Percentiles rank a stretch among this genome's conserved stretches.
Conservation (phyloP, 2,797 vertebrate genomes). For the Prionace glauca region DNA sequence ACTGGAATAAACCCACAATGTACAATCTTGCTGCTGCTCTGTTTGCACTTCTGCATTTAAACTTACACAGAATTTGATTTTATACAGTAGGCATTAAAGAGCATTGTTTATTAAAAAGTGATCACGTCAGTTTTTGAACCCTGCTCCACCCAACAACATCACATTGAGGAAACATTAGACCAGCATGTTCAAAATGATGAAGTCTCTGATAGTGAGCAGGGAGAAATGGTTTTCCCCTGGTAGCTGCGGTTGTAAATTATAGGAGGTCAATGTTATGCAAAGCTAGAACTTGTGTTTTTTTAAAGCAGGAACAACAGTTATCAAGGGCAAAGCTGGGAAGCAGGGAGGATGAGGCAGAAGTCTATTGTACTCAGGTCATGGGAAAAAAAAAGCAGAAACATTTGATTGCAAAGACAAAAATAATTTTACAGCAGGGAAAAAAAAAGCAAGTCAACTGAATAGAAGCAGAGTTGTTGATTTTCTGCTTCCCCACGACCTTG, state of each 20-base stretch:
- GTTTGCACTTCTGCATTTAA: neutral
- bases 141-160: neutral
- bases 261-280: neutral
- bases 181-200: neutral
- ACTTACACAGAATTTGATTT: neutral
- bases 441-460: neutral
- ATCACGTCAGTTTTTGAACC: neutral
- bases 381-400: neutral
- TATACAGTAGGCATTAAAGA: neutral
- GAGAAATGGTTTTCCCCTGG: neutral
- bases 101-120: neutral
- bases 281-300: neutral
- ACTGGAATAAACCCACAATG: neutral
- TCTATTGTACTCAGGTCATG: neutral
- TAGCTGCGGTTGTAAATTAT: neutral
- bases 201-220: neutral
- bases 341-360: neutral
- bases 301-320: neutral
- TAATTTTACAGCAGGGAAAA: neutral
- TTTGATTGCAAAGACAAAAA: neutral
- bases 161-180: neutral
- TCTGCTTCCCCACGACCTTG: neutral
- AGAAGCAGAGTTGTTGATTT: neutral
- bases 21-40: neutral
- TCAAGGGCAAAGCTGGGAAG: neutral